phyloP scores from a whole-genome alignment of 2,888 invertebrate genomes.

The Achlya flavicornis region DNA sequence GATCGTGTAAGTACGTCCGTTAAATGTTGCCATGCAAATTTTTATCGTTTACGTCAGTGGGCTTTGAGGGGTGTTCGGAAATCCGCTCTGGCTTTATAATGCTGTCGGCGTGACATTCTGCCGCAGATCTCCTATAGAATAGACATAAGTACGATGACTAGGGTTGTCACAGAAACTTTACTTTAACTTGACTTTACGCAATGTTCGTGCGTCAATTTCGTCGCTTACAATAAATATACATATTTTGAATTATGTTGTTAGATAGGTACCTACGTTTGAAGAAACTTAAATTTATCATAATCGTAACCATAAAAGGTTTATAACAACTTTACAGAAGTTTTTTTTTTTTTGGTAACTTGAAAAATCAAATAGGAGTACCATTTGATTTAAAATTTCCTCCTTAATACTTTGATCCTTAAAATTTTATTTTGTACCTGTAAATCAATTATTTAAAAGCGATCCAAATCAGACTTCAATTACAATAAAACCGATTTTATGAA shows the following conservation, averaged over 20 bases:
- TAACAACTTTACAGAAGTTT: too few species aligned
- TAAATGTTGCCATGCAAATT: conserved; percentile 29
- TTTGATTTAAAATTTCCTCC: too few species aligned
- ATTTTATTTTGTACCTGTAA: too few species aligned
- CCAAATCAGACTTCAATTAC: conserved; percentile 1
- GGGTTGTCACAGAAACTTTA: conserved; percentile 41
- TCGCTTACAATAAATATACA: too few species aligned
- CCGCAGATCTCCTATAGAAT: conserved; percentile 41
- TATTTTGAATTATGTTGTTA: neutral
- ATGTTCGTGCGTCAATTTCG: too few species aligned
- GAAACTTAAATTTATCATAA: too few species aligned
- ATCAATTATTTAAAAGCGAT: neutral
- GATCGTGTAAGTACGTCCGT: neutral
- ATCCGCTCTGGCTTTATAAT: conserved; percentile 62
- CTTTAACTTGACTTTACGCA: too few species aligned
- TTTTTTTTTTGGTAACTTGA: neutral
- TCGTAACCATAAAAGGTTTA: neutral
- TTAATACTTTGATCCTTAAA: too few species aligned
- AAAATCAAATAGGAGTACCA: neutral
- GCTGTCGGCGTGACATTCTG: conserved; percentile 44
- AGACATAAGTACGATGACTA: conserved; percentile 40
- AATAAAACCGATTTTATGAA: conserved; percentile 24
- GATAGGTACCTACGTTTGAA: neutral
- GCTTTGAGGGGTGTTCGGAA: conserved; percentile 60
- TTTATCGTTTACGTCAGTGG: conserved; percentile 43